Conservation (phyloP, 2,888 invertebrate species). For the Lissonota sp. region DNA sequence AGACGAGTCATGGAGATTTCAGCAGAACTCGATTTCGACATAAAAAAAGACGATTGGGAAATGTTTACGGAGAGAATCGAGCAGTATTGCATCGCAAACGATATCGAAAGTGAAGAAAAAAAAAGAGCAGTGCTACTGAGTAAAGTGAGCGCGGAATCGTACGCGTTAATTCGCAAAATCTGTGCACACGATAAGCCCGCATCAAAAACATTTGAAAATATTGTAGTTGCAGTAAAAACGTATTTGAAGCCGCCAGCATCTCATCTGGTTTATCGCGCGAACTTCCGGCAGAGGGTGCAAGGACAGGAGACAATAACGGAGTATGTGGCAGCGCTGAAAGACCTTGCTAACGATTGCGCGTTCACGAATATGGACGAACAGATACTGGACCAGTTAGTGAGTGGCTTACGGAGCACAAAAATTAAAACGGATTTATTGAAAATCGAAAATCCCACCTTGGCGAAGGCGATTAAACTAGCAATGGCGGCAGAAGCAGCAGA, state of each 20-base stretch:
- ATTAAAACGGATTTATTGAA: slow-evolving; percentile 48
- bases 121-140: slow-evolving; percentile 46
- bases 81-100: slow-evolving; percentile 49
- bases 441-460: slow-evolving; percentile 5
- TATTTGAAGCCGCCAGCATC: slow-evolving; percentile 49
- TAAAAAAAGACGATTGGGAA: slow-evolving; percentile 1
- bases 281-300: slow-evolving; percentile 44
- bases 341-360: slow-evolving; percentile 38
- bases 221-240: slow-evolving; percentile 29
- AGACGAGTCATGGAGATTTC: neutral
- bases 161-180: slow-evolving; percentile 29
- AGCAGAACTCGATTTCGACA: neutral
- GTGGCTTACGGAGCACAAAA: slow-evolving; percentile 37
- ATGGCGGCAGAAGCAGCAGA: too few relatives aligned
- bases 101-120: slow-evolving; percentile 27
- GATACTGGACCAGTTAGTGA: slow-evolving; percentile 51
- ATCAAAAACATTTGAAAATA: slow-evolving; percentile 17
- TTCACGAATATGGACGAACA: slow-evolving; percentile 48
- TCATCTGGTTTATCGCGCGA: slow-evolving; percentile 32
- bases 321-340: slow-evolving; percentile 50
- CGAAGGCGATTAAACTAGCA: neutral
- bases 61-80: slow-evolving; percentile 1
- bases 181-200: slow-evolving; percentile 35
- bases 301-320: slow-evolving; percentile 40
- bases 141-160: slow-evolving; percentile 53